These are phyloP conservation scores for Elymnias hypermnestra DNA, from an alignment of 1,140 invertebrate genomes.

Conservation along the genomic window DNA sequence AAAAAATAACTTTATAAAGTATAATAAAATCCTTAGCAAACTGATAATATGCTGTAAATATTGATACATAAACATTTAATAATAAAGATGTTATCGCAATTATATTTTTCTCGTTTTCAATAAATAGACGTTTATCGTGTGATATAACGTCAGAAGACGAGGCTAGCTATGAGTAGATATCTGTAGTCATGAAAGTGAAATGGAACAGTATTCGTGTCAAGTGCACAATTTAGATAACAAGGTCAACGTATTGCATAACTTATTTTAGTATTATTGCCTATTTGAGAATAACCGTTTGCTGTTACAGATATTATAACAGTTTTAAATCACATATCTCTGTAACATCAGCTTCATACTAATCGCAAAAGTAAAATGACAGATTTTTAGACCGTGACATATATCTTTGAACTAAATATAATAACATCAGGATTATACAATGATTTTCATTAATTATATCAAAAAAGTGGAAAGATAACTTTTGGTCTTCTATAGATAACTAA, in stretches of 20 bases:
- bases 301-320: neutral
- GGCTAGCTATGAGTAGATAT: constrained; percentile 38
- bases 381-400: constrained; percentile 3
- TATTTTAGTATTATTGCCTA: constrained; percentile 44
- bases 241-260: constrained; percentile 67
- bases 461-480: constrained; percentile 6
- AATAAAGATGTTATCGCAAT: neutral
- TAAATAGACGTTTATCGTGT: constrained; percentile 11
- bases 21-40: too few relatives aligned
- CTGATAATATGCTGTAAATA: too few relatives aligned
- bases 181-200: constrained; percentile 68
- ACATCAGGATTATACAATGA: constrained; percentile 1
- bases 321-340: neutral
- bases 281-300: constrained; percentile 11
- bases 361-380: too few relatives aligned
- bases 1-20: too few relatives aligned
- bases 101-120: constrained; percentile 4
- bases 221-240: constrained; percentile 75
- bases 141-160: constrained; percentile 20
- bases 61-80: neutral
- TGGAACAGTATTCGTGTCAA: constrained; percentile 73
- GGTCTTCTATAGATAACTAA: neutral
- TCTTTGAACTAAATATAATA: neutral
- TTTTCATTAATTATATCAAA: constrained; percentile 4
- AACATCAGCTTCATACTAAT: too few relatives aligned